Percentiles rank a stretch among this genome's conserved stretches.
Evolutionary conservation across 2,888 invertebrate genomes (phyloP).

Genomic region (Hirtodrosophila histrioides): DNA sequence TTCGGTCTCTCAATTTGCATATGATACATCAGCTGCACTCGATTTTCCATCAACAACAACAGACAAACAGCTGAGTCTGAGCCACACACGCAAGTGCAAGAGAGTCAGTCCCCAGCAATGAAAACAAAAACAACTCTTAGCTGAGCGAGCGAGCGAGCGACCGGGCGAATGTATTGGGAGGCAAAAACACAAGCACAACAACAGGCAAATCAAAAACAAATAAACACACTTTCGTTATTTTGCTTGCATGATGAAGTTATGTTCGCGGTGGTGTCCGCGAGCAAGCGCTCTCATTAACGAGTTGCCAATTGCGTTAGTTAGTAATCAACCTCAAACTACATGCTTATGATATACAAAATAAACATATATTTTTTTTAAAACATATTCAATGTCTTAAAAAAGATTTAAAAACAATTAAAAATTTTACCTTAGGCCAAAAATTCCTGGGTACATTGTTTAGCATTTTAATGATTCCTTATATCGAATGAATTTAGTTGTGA

Average conservation of each 20-base stretch:
- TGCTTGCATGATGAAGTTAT: neutral
- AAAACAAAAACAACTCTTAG: conserved; percentile 31
- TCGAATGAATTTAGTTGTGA: too few relatives aligned
- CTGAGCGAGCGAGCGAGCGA: conserved; percentile 1
- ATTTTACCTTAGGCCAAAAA: too few relatives aligned
- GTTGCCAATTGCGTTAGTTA: too few relatives aligned
- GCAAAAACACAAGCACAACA: conserved; percentile 28
- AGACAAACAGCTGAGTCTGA: conserved; percentile 58
- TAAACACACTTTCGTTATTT: conserved; percentile 46
- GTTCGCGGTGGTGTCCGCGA: too few relatives aligned
- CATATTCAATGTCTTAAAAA: too few relatives aligned
- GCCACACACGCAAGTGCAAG: conserved; percentile 58
- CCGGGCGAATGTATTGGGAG: conserved; percentile 23
- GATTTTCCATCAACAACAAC: conserved; percentile 39
- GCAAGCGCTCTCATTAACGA: too few relatives aligned
- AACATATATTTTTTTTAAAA: too few relatives aligned
- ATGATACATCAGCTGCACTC: conserved; percentile 58
- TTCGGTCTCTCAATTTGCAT: conserved; percentile 43
- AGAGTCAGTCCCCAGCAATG: conserved; percentile 29
- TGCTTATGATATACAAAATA: too few relatives aligned
- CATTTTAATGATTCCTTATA: too few relatives aligned
- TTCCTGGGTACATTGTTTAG: too few relatives aligned
- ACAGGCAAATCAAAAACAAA: conserved; percentile 29
- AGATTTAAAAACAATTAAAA: too few relatives aligned
- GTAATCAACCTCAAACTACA: too few relatives aligned